Conservation (phyloP, 2,113 vertebrate genomes). For the Machaerirhynchus nigripectus region DNA sequence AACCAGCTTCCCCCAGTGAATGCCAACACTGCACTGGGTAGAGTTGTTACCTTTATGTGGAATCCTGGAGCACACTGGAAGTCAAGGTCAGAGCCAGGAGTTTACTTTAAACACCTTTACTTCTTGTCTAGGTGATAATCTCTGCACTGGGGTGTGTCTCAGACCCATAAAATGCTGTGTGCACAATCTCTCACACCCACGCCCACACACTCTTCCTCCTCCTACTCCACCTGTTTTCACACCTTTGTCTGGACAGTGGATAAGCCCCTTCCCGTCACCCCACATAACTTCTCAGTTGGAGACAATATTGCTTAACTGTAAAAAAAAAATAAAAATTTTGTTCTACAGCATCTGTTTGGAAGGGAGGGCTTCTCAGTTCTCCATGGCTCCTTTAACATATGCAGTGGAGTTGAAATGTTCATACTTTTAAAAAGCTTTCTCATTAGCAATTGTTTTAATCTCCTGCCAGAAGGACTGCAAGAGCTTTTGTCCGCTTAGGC, state of each 20-base stretch:
- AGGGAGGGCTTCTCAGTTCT: neutral
- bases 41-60: neutral
- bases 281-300: neutral
- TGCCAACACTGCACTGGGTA: rapidly evolving
- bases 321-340: neutral
- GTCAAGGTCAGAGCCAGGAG: neutral
- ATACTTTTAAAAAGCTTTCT: neutral
- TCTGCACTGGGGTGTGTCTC: neutral
- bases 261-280: neutral
- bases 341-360: neutral
- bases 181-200: neutral
- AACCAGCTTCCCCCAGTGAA: neutral
- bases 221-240: neutral
- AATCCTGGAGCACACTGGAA: neutral
- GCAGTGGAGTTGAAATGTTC: neutral
- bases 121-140: neutral
- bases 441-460: neutral
- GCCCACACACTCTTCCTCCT: neutral
- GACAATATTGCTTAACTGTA: neutral
- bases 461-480: neutral
- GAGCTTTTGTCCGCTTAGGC: neutral
- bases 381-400: neutral
- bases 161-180: neutral
- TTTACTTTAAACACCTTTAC: neutral
- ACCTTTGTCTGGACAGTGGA: neutral